phyloP scores from a whole-genome alignment of 2,888 invertebrate species.

The Xylota segnis region DNA sequence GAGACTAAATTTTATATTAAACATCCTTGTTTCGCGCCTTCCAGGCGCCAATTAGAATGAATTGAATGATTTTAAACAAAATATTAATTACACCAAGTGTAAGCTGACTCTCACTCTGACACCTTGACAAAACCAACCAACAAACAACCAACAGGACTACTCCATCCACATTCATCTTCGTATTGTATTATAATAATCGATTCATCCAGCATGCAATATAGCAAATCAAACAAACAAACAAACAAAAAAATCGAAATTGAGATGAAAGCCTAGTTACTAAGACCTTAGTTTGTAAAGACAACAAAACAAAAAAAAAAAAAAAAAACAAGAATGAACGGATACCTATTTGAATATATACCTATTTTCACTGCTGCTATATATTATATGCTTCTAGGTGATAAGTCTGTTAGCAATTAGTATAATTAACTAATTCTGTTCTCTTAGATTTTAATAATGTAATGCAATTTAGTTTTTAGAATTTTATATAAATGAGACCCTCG shows the following conservation, averaged over 20 bases:
- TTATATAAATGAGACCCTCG: slow-evolving; percentile 46
- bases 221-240: slow-evolving; percentile 16
- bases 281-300: slow-evolving; percentile 52
- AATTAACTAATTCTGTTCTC: slow-evolving; percentile 55
- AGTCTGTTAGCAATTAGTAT: slow-evolving; percentile 68
- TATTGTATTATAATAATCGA: slow-evolving; percentile 52
- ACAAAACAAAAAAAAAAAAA: slow-evolving; percentile 5
- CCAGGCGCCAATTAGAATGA: slow-evolving; percentile 56
- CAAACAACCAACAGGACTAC: slow-evolving; percentile 27
- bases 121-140: background rate
- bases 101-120: slow-evolving; percentile 31
- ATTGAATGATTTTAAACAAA: slow-evolving; percentile 34
- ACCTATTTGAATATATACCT: slow-evolving; percentile 53
- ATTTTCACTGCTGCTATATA: slow-evolving; percentile 67
- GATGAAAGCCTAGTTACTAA: slow-evolving; percentile 55
- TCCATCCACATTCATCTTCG: slow-evolving; percentile 68
- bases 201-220: slow-evolving; percentile 49
- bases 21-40: slow-evolving; percentile 31
- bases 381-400: slow-evolving; percentile 66
- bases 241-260: slow-evolving; percentile 24
- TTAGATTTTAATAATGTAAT: slow-evolving; percentile 70
- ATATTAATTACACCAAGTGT: slow-evolving; percentile 66
- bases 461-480: slow-evolving; percentile 68
- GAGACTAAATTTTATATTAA: slow-evolving; percentile 18
- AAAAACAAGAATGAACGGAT: slow-evolving; percentile 13